Evolutionary conservation across 1,140 invertebrate species (phyloP), one percentile per base, ranked within the genome.

Genomic region (Musca domestica): DNA sequence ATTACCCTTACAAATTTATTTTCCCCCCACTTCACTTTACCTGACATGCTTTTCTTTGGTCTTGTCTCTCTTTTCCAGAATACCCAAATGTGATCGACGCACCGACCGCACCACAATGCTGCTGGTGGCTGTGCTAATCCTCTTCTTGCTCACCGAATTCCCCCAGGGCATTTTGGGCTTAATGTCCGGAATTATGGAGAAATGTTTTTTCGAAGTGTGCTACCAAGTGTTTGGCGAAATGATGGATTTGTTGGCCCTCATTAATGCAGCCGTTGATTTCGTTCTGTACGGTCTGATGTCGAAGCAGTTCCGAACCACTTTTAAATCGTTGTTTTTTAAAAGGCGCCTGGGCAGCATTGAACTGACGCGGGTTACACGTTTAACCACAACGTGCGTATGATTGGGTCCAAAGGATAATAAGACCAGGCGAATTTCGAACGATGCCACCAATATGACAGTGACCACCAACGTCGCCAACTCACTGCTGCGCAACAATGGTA

Each of bases 261-360:
- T 98, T 64, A 98, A 98, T 83, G 94, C 93, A 6, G 91, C 93
- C 7, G 91, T 98, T 49, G 97, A 96, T 77, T 98, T 98, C 78
- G 90, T 98, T 49, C 86, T 98, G 6, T 98, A 98, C 78, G 97
- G 95, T 72, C 89, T 91, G 25, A 98, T 98, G 95, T 95, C 92
- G 48, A 86, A 92, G 54, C 95, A 96, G 85, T 98, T 98, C 81
- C 85, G 95, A 14, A 87, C 89, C 52, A 95, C 94, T 1, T 97
- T 96, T 76, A 87, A 89, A 3, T 87, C 89, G 67, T 75, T 95
- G 41, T 92, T 95, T 71, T 75, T 83, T 68, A 84, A 84, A 76
- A 85, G 76, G 70, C 85, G 72, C 67, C 83, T 79, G 68, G 85
- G 67, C 71, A 85, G 76, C 69, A 72, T 73, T 14, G 80, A 81